Evolutionary conservation across 1,140 invertebrate species (phyloP), one percentile per base, ranked within the genome.

Genomic region (Sarcophaga bullata): DNA sequence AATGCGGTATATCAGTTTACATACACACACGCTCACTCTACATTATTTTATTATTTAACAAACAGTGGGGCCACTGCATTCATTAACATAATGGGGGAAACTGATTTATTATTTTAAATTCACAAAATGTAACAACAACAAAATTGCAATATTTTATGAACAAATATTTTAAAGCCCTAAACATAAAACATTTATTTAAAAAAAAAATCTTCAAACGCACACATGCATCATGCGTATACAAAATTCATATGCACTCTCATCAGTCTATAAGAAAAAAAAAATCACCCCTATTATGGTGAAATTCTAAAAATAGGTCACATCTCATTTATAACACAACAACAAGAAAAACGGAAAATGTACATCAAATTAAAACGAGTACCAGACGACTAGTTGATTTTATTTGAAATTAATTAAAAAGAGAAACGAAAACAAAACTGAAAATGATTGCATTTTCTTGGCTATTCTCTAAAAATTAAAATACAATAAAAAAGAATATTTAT

Each of bases 1-100:
- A 78, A 78, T 78, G 75, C 50, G 75, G 75, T 78, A 50, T 78
- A 78, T 78, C 47, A 73, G 19, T 78, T 78, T 49, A 50, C 25
- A 37, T 37, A 37, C 4, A 37, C 25, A 37, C 25, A 37, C 25
- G 1, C 17, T 78, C 25, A 37, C 25, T 37, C 17, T 78, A 48
- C 52, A 48, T 78, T 73, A 76, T 48, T 37, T 76, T 76, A 76
- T 76, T 76, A 76, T 76, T 76, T 17, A 76, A 54, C 19, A 76
- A 46, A 76, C 73, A 76, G 73, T 76, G 73, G 73, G 73, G 25
- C 25, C 25, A 1, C 25, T 2, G 1, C 25, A 37, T 37, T 37
- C 25, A 37, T 37, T 37, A 37, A 37, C 1, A 37, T 4, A 37
- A 37, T 37, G 4, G 25, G 25, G 4, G 25, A 37, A 37, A 37